phyloP scores from a whole-genome alignment of 2,113 vertebrate genomes.

The Silurus asotus region DNA sequence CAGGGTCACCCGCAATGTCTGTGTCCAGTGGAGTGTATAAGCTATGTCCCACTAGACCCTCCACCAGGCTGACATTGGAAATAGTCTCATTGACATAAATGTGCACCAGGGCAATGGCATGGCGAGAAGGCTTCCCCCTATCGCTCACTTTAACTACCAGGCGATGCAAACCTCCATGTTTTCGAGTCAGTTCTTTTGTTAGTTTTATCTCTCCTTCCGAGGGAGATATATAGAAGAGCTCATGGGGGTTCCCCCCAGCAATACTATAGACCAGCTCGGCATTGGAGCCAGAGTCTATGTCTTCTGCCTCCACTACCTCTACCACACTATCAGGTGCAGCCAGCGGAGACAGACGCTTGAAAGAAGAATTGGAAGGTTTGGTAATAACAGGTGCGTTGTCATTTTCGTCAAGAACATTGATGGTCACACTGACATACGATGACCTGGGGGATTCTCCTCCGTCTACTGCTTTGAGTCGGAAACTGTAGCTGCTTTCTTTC shows the following conservation, averaged over 20 bases:
- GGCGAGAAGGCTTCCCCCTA: conserved; percentile 87
- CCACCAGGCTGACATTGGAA: conserved; percentile 89
- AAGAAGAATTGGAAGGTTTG: conserved; percentile 93
- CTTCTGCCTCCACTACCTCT: conserved; percentile 91
- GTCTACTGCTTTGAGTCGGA: conserved; percentile 92
- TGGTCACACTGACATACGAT: conserved; percentile 93
- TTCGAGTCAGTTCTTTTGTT: conserved; percentile 90
- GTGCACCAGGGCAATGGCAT: conserved; percentile 90
- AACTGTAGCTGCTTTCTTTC: conserved; percentile 96
- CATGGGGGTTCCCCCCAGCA: conserved; percentile 91
- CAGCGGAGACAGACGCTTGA: conserved; percentile 84
- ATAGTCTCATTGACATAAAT: conserved; percentile 97
- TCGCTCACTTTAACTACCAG: conserved; percentile 94
- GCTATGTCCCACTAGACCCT: conserved; percentile 92
- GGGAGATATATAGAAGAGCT: conserved; percentile 91
- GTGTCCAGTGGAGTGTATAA: conserved; percentile 92
- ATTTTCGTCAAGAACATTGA: conserved; percentile 97
- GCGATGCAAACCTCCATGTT: conserved; percentile 92
- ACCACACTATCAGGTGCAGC: conserved; percentile 89
- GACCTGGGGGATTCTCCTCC: conserved; percentile 91
- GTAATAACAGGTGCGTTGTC: conserved; percentile 96
- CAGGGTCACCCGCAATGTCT: conserved; percentile 95
- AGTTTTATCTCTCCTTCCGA: conserved; percentile 91
- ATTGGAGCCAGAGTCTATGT: conserved; percentile 90
- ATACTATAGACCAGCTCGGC: conserved; percentile 91